These are phyloP conservation scores for Barbus barbus DNA, from an alignment of 2,113 vertebrate genomes.

Conservation along the genomic window DNA sequence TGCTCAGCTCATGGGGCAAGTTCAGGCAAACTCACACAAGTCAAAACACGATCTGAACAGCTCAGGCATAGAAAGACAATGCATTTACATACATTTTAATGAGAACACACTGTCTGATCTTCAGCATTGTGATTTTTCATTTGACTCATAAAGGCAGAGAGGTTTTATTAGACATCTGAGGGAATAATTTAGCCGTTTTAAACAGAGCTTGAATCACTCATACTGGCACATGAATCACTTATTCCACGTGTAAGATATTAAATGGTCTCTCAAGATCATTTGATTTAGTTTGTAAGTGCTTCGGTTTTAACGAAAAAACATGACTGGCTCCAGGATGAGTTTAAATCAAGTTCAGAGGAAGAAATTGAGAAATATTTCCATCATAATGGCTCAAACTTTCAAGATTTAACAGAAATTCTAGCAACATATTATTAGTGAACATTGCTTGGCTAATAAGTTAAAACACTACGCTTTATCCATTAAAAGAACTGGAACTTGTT, in stretches of 20 bases:
- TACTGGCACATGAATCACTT: not conserved
- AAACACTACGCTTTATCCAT: not conserved
- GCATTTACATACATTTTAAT: not conserved
- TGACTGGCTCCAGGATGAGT: not conserved
- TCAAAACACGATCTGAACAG: not conserved
- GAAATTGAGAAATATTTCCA: no score
- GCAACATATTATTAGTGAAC: not conserved
- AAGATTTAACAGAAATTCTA: not conserved
- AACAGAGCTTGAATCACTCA: not conserved
- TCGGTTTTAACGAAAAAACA: not conserved
- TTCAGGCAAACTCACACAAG: conserved; percentile 13
- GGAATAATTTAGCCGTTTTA: not conserved
- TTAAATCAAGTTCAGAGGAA: not conserved
- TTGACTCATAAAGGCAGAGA: not conserved
- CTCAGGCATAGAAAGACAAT: not conserved
- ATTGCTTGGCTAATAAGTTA: not conserved
- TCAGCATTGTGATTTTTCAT: not conserved
- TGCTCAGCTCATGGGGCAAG: not conserved
- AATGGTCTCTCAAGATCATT: not conserved
- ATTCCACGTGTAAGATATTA: not conserved
- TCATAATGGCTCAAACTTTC: not conserved
- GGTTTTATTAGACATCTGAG: not conserved
- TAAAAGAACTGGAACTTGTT: not conserved
- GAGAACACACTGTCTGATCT: not conserved
- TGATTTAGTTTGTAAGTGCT: not conserved